Percentiles rank a stretch among this genome's conserved stretches.
Evolutionary conservation across 2,888 invertebrate genomes (phyloP).

Genomic region (Caradrina clavipalpis): DNA sequence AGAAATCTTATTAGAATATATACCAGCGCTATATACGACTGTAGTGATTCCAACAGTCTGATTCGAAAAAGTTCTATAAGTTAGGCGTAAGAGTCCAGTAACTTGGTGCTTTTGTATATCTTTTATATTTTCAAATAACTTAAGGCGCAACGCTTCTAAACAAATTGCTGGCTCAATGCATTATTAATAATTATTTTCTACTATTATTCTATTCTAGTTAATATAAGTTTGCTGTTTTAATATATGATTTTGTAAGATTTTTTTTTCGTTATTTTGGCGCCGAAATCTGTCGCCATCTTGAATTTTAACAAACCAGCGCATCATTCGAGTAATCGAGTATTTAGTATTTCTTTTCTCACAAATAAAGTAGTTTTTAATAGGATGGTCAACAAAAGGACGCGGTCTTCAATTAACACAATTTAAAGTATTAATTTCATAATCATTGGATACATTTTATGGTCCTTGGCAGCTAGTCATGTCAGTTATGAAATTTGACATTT

Average conservation of each 20-base stretch:
- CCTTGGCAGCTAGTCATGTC: conserved; percentile 88
- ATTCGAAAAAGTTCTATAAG: conserved; percentile 50
- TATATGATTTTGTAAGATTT: conserved; percentile 41
- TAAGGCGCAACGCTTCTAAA: conserved; percentile 78
- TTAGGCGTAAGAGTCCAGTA: conserved; percentile 76
- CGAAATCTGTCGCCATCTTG: conserved; percentile 57
- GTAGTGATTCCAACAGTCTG: conserved; percentile 41
- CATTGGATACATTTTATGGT: conserved; percentile 65
- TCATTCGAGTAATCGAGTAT: conserved; percentile 33
- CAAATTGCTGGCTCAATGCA: conserved; percentile 83
- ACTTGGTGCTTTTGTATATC: conserved; percentile 78
- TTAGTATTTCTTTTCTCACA: conserved; percentile 51
- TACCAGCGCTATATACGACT: neutral
- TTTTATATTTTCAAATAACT: conserved; percentile 69
- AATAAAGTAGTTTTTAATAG: conserved; percentile 34
- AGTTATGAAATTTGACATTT: conserved; percentile 78
- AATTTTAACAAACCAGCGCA: conserved; percentile 50
- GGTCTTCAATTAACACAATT: conserved; percentile 52
- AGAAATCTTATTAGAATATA: neutral
- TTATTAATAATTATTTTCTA: conserved; percentile 73
- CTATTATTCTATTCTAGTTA: conserved; percentile 62
- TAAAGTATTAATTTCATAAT: conserved; percentile 62
- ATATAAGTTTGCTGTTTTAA: conserved; percentile 69
- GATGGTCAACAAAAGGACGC: conserved; percentile 54
- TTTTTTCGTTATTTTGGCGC: conserved; percentile 55